Evolutionary conservation across 1,140 invertebrate species (phyloP).

Genomic region (Medauroidea extradentata): DNA sequence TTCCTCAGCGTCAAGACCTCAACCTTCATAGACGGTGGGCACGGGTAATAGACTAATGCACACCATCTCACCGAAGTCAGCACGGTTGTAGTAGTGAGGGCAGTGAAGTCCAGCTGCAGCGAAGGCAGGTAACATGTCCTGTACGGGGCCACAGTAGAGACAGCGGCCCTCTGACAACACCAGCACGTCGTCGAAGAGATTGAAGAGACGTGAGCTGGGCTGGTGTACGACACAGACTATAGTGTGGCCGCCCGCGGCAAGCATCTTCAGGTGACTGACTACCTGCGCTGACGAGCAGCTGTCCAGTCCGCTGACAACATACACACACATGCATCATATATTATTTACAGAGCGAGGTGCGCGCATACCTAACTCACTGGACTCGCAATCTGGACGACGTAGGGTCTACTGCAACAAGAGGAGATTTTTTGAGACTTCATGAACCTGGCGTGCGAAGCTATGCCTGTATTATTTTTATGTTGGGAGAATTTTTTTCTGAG

Average conservation of each 20-base stretch:
- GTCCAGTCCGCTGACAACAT: conserved; percentile 75
- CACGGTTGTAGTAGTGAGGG: conserved; percentile 63
- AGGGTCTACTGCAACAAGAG: no score
- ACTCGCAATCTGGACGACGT: no score
- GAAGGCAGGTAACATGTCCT: conserved; percentile 48
- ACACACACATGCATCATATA: no score
- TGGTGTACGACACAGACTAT: conserved; percentile 87
- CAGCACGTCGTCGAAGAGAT: conserved; percentile 59
- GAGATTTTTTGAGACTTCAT: no score
- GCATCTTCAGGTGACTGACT: conserved; percentile 57
- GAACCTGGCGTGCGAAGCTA: no score
- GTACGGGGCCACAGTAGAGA: conserved; percentile 51
- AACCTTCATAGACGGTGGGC: no score
- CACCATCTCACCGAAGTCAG: conserved; percentile 61
- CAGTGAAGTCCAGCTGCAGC: conserved; percentile 50
- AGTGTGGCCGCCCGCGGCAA: conserved; percentile 68
- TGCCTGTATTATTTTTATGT: no score
- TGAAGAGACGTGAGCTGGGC: conserved; percentile 79
- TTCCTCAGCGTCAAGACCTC: no score
- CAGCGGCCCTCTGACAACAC: conserved; percentile 54
- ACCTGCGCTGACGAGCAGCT: conserved; percentile 67
- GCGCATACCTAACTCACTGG: no score
- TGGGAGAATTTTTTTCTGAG: no score
- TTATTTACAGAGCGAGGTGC: no score
- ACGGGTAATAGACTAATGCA: no score